Evolutionary conservation across 2,797 vertebrate species (phyloP).

Genomic region (Melanotaenia nigrans): DNA sequence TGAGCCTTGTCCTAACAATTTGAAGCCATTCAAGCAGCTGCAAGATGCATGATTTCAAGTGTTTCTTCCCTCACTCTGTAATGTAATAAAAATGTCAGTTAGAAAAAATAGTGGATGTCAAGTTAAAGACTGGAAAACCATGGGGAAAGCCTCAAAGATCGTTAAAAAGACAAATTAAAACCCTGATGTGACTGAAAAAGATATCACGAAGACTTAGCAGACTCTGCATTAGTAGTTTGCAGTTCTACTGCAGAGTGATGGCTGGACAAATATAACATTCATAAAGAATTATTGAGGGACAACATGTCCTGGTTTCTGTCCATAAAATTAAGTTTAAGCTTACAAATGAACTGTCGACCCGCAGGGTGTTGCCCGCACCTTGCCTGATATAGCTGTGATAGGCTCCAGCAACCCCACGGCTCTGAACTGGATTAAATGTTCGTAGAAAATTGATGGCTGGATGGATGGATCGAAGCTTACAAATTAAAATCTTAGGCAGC

Average conservation of each 20-base stretch:
- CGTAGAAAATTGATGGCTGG: too few species aligned
- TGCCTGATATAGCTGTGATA: too few species aligned
- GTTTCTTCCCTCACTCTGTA: neutral
- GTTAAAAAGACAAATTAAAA: neutral
- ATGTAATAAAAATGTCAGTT: neutral
- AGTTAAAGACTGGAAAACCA: neutral
- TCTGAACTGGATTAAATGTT: too few species aligned
- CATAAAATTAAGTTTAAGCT: neutral
- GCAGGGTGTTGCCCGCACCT: too few species aligned
- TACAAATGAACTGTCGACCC: too few species aligned
- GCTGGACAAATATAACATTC: neutral
- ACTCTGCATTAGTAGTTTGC: neutral
- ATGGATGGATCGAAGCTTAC: neutral
- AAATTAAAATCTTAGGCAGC: neutral
- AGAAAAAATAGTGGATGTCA: neutral
- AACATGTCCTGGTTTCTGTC: neutral
- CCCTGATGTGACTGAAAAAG: neutral
- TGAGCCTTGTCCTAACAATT: neutral
- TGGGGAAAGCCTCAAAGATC: neutral
- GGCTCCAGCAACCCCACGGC: too few species aligned
- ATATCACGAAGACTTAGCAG: neutral
- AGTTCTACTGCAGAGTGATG: neutral
- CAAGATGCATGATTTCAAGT: neutral
- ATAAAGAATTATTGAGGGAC: neutral
- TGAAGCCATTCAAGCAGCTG: too few species aligned